Evolutionary conservation across 2,888 invertebrate species (phyloP), one percentile per base, ranked within the genome.

Genomic region (Spodoptera picta): DNA sequence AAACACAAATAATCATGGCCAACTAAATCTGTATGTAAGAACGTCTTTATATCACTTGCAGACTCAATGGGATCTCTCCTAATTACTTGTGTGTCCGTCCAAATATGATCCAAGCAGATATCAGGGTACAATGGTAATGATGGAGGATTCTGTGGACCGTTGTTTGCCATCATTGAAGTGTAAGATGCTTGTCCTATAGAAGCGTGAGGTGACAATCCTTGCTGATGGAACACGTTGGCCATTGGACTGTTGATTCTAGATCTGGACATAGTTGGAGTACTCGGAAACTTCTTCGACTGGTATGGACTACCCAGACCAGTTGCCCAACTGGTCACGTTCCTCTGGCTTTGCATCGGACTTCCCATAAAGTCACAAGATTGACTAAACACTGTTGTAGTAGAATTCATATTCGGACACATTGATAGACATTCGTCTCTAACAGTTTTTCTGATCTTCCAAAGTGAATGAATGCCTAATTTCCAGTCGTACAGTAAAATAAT

Each of bases 1-100:
- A 97, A 98, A 83, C 98, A 98, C 11, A 99, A 89, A 84, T 97
- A 98, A 73, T 96, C 96, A 86, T 98, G 98, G 0, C 97, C 98
- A 44, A 98, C 96, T 55, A 98, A 92, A 92, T 99, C 98, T n/a
- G 96, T 96, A 55, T 97, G 97, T 31, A 98, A 89, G 81, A 99
- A 98, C 0, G 97, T 97, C 82, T 97, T 97, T 12, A 83, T 83
- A 64, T 93, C 91, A 3, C 80, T 88, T 0, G 83, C 60, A 44
- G 73, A 85, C 66, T 95, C 95, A 0, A 92, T 78, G 49, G 83
- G 83, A 86, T 92, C 95, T 72, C 90, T 82, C 69, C 77, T 84
- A 3, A 92, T 86, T 0, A 80, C 81, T 68, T 91, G 93, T 65
- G 93, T 96, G 82, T 99, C 99, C 0, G 97, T 97, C 99, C 99